phyloP scores from a whole-genome alignment of 2,888 invertebrate species.

The Scaptomyza caliginosa region DNA sequence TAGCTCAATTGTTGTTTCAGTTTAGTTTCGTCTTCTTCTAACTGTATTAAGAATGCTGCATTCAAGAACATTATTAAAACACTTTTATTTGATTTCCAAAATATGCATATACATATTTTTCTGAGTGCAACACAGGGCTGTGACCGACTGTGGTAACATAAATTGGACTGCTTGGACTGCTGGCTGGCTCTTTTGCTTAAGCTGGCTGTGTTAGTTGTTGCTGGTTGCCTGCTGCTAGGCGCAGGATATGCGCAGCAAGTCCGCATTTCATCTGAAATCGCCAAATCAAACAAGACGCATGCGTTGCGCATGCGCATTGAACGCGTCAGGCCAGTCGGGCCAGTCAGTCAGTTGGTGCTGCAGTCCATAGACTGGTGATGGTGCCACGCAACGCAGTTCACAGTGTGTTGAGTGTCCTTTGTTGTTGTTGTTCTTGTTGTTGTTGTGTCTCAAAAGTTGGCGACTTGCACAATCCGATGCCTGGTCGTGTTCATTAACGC shows the following conservation, averaged over 20 bases:
- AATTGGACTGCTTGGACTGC: constrained; percentile 44
- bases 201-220: not conserved
- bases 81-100: no score
- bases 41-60: no score
- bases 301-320: constrained; percentile 79
- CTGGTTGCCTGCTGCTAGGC: constrained; percentile 27
- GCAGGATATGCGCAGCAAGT: constrained; percentile 35
- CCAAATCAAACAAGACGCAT: constrained; percentile 82
- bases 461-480: constrained; percentile 33
- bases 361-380: not conserved
- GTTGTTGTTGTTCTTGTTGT: constrained; percentile 15
- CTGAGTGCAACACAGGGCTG: constrained; percentile 12
- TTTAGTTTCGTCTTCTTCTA: no score
- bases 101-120: not conserved
- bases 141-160: constrained; percentile 33
- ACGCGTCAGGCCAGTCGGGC: constrained; percentile 40
- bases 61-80: no score
- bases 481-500: constrained; percentile 82
- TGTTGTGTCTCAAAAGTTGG: constrained; percentile 1
- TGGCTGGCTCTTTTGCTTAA: not conserved
- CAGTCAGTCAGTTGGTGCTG: constrained; percentile 5
- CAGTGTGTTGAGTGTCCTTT: constrained; percentile 33
- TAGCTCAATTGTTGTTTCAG: no score
- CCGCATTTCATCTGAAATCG: constrained; percentile 79
- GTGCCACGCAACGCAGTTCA: constrained; percentile 14